Evolutionary conservation across 2,113 vertebrate species (phyloP).

Genomic region (Nerophis ophidion): DNA sequence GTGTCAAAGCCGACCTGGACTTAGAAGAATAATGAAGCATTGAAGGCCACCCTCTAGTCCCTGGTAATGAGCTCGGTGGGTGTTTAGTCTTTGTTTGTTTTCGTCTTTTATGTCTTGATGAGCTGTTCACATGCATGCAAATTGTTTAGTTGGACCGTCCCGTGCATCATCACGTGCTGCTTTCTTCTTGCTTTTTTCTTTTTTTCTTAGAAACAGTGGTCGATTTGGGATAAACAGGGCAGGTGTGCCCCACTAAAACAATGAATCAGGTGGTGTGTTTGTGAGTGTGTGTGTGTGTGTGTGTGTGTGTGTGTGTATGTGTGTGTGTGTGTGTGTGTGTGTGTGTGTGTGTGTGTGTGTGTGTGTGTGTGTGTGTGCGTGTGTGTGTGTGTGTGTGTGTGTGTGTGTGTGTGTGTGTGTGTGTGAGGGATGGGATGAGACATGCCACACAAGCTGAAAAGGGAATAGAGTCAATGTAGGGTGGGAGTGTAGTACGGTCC

Average conservation of each 20-base stretch:
- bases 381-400: not conserved
- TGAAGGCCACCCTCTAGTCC: constrained; percentile 37
- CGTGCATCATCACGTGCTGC: constrained; percentile 17
- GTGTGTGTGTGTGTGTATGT: not conserved
- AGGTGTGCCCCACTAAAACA: constrained; percentile 22
- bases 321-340: constrained; percentile 4
- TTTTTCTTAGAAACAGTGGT: constrained; percentile 2
- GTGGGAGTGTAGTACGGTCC: constrained; percentile 44
- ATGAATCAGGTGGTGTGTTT: constrained; percentile 11
- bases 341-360: constrained; percentile 2
- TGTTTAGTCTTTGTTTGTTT: not conserved
- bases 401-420: not conserved
- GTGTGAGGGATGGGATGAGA: constrained; percentile 60
- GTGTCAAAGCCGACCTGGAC: constrained; percentile 50
- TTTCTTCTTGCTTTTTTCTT: constrained; percentile 5
- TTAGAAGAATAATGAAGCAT: constrained; percentile 60
- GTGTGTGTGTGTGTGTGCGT: not conserved
- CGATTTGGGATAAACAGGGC: constrained; percentile 29
- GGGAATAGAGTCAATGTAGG: constrained; percentile 45
- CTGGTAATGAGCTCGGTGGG: constrained; percentile 1
- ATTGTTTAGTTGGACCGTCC: constrained; percentile 28
- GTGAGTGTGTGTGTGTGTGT: constrained; percentile 6
- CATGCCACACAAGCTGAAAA: constrained; percentile 65
- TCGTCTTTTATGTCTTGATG: not conserved
- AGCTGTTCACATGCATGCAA: constrained; percentile 3